Evolutionary conservation across 1,140 invertebrate genomes (phyloP).

Genomic region (Caerostris extrusa): DNA sequence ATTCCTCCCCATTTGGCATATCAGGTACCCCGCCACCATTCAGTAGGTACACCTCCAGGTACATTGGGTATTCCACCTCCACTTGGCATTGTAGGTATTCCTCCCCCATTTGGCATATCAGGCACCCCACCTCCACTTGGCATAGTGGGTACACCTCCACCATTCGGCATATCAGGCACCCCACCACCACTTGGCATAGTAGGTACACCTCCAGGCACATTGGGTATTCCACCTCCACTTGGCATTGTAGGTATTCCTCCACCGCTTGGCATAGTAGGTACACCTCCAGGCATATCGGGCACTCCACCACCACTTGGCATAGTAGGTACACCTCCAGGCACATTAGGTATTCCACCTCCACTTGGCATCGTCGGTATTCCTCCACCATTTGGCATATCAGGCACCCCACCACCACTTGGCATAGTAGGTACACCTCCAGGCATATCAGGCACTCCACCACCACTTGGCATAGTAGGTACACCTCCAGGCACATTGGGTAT

Average conservation of each 20-base stretch:
- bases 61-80: background rate
- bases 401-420: background rate
- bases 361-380: background rate
- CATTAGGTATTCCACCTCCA: background rate
- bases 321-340: constrained; percentile 30
- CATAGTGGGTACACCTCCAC: background rate
- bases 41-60: background rate
- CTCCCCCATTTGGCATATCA: background rate
- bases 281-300: background rate
- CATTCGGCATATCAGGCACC: background rate
- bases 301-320: background rate
- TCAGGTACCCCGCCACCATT: background rate
- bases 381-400: background rate
- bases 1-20: background rate
- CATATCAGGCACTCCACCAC: background rate
- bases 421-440: background rate
- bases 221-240: background rate
- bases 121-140: background rate
- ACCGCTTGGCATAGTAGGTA: background rate
- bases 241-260: background rate
- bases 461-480: background rate
- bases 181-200: background rate
- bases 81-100: background rate
- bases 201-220: background rate
- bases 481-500: background rate